Evolutionary conservation across 2,888 invertebrate species (phyloP).

Genomic region (Cosmia pyralina): DNA sequence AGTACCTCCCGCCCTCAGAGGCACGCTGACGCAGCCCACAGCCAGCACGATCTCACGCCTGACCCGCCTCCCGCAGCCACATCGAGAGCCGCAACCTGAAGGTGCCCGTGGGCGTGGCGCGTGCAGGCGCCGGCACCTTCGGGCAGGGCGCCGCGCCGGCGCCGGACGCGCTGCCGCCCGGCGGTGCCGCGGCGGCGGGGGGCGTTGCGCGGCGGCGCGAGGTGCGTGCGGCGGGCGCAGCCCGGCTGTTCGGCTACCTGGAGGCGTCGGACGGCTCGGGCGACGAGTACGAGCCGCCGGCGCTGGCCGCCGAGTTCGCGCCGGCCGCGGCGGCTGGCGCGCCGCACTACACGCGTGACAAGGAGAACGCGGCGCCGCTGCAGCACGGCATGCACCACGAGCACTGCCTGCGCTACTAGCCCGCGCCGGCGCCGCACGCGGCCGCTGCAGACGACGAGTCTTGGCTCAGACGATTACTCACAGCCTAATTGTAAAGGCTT

Average conservation of each 20-base stretch:
- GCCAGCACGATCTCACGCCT: slow-evolving; percentile 1
- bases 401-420: slow-evolving; percentile 86
- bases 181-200: slow-evolving; percentile 49
- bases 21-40: background rate
- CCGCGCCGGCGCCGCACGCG: slow-evolving; percentile 30
- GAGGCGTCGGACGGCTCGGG: slow-evolving; percentile 94
- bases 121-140: slow-evolving; percentile 62
- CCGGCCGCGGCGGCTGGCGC: slow-evolving; percentile 55
- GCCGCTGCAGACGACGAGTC: slow-evolving; percentile 48
- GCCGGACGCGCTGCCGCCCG: slow-evolving; percentile 36
- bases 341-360: slow-evolving; percentile 81
- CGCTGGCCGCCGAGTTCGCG: slow-evolving; percentile 74
- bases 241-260: slow-evolving; percentile 93
- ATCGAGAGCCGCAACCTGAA: slow-evolving; percentile 91
- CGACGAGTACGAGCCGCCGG: slow-evolving; percentile 84
- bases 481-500: slow-evolving; percentile 31
- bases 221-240: slow-evolving; percentile 88
- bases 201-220: slow-evolving; percentile 73
- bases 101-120: slow-evolving; percentile 79
- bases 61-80: slow-evolving; percentile 82
- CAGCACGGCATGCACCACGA: slow-evolving; percentile 84
- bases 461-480: slow-evolving; percentile 48
- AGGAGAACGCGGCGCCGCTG: slow-evolving; percentile 85
- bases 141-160: slow-evolving; percentile 48
- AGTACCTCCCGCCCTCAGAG: slow-evolving; percentile 79